Percentiles rank a stretch among this genome's conserved stretches.
Conservation (phyloP, 2,888 invertebrate species). For the Ectobius pallidus region DNA sequence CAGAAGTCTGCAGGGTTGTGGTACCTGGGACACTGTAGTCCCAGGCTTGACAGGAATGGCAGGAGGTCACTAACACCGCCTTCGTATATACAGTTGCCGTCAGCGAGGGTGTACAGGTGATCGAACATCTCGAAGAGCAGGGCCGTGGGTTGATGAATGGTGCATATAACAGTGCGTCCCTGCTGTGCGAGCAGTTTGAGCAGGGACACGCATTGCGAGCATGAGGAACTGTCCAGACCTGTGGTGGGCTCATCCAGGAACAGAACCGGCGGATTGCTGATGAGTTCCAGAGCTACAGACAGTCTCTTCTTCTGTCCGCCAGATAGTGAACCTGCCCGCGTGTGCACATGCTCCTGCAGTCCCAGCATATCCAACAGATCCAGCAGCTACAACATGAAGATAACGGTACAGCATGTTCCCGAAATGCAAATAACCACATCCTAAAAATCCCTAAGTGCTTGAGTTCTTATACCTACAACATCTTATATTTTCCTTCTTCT, state of each 20-base stretch:
- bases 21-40: conserved; percentile 84
- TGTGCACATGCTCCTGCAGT: conserved; percentile 68
- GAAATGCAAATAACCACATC: too few species aligned
- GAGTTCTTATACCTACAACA: too few species aligned
- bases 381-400: conserved; percentile 66
- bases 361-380: conserved; percentile 80
- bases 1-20: conserved; percentile 96
- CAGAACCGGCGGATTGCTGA: conserved; percentile 91
- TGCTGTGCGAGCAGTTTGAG: conserved; percentile 79
- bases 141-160: conserved; percentile 94
- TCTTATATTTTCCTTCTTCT: too few species aligned
- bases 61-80: conserved; percentile 76
- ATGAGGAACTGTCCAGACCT: conserved; percentile 88
- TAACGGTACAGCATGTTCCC: too few species aligned
- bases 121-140: conserved; percentile 93
- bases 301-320: conserved; percentile 91
- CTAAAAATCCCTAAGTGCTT: too few species aligned
- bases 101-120: conserved; percentile 81
- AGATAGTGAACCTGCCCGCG: conserved; percentile 74
- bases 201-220: conserved; percentile 80
- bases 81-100: conserved; percentile 83
- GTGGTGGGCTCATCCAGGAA: conserved; percentile 95
- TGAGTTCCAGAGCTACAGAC: conserved; percentile 87
- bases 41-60: conserved; percentile 76
- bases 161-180: conserved; percentile 88